phyloP scores from a whole-genome alignment of 2,888 invertebrate species.

The Podotricha telesiphe region DNA sequence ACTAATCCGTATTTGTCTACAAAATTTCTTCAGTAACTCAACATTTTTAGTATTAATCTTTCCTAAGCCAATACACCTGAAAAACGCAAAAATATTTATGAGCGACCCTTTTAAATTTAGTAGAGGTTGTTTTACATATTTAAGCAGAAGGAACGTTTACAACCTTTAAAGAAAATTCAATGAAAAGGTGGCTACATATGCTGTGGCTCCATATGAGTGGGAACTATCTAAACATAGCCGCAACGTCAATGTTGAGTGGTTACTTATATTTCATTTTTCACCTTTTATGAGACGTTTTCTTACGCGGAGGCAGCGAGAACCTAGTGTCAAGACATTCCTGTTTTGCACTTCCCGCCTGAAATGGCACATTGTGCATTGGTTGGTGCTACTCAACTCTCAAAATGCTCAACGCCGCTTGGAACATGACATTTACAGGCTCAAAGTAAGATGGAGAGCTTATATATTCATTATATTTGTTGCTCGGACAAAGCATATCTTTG shows the following conservation, averaged over 20 bases:
- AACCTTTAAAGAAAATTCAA: slow-evolving; percentile 31
- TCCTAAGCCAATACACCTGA: slow-evolving; percentile 14
- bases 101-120: slow-evolving; percentile 28
- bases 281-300: not conserved
- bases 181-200: not conserved
- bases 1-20: not conserved
- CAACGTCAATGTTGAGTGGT: not conserved
- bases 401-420: no score
- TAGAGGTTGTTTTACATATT: slow-evolving; percentile 30
- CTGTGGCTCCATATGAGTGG: not conserved
- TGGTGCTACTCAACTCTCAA: no score
- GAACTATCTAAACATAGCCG: not conserved
- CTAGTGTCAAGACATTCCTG: no score
- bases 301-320: no score
- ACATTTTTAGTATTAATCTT: slow-evolving; percentile 6
- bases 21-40: not conserved
- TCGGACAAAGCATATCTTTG: no score
- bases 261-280: not conserved
- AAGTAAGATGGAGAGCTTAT: no score
- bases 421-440: no score
- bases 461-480: no score
- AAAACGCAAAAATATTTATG: slow-evolving; percentile 27
- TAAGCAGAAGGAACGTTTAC: slow-evolving; percentile 27
- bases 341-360: no score
- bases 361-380: no score